These are phyloP conservation scores for Jordanella pulchra DNA, from an alignment of 2,797 vertebrate species.

Conservation along the genomic window DNA sequence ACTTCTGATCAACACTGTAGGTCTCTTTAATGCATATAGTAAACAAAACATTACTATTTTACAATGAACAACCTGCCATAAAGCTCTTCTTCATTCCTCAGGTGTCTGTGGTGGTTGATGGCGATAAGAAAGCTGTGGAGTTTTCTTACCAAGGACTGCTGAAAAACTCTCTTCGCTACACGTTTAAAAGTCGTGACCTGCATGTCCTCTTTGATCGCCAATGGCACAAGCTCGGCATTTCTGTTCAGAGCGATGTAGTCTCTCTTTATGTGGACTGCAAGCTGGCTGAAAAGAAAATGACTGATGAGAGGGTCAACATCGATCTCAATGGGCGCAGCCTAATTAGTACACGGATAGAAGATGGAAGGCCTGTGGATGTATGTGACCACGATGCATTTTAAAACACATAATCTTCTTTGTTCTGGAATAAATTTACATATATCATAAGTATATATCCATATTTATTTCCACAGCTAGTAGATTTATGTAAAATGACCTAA, in stretches of 20 bases:
- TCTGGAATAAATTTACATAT: background rate
- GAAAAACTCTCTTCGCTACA: constrained; percentile 84
- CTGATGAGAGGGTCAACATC: constrained; percentile 78
- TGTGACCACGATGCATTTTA: constrained; percentile 59
- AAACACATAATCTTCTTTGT: background rate
- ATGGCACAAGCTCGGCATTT: constrained; percentile 94
- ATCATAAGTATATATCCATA: background rate
- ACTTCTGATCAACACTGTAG: background rate
- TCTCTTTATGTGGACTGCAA: constrained; percentile 93
- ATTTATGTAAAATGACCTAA: background rate
- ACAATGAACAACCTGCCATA: background rate
- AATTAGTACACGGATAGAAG: constrained; percentile 85
- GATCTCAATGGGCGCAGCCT: constrained; percentile 85
- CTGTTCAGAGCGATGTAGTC: constrained; percentile 82
- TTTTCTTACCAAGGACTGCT: constrained; percentile 82
- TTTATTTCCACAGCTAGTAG: background rate
- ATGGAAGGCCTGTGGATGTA: constrained; percentile 93
- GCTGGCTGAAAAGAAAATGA: constrained; percentile 86
- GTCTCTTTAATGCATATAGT: background rate
- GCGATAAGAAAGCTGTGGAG: constrained; percentile 88
- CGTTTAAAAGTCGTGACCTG: constrained; percentile 91
- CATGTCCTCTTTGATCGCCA: constrained; percentile 93
- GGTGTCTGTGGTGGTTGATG: constrained; percentile 90
- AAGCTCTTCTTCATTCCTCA: constrained; percentile 56
- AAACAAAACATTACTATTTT: background rate